Conservation (phyloP, 1,140 invertebrate genomes). For the Drosophila sechellia region DNA sequence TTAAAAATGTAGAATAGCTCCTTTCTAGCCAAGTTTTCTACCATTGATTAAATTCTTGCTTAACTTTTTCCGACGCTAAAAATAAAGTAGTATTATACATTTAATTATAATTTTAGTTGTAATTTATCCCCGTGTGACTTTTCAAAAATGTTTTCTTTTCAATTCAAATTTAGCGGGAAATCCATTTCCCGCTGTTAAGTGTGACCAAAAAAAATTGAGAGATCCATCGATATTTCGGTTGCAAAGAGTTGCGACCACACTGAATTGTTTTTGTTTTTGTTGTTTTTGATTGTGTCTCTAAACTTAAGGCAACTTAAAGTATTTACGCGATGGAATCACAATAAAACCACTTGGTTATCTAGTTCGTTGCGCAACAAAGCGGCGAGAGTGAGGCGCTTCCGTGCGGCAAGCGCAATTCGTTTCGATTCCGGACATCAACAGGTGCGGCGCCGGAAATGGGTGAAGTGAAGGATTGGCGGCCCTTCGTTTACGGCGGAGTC, state of each 20-base stretch:
- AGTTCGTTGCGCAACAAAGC: slow-evolving; percentile 15
- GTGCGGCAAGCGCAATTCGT: not conserved
- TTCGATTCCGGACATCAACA: slow-evolving; percentile 54
- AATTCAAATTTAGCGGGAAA: not conserved
- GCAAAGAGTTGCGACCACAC: not conserved
- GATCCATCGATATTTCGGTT: not conserved
- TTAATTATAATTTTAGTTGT: not conserved
- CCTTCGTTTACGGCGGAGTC: slow-evolving; percentile 96
- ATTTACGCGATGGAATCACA: not conserved
- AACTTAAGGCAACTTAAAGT: slow-evolving; percentile 11
- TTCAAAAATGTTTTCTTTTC: not conserved
- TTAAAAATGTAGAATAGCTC: not conserved
- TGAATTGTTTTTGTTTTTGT: not conserved
- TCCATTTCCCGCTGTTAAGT: not conserved
- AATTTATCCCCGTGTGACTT: not conserved
- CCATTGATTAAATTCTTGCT: not conserved
- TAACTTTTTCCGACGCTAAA: not conserved
- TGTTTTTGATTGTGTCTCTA: not conserved
- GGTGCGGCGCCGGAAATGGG: slow-evolving; percentile 85
- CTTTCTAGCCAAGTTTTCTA: not conserved
- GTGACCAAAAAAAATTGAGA: not conserved
- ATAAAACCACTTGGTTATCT: not conserved
- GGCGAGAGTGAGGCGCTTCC: not conserved
- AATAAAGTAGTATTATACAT: not conserved
- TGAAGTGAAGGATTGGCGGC: slow-evolving; percentile 89